A percentile compares a stretch with the other conserved stretches of the same genome.
These are phyloP conservation scores for Euwallacea similis DNA, from an alignment of 1,140 invertebrate species.

Conservation along the genomic window DNA sequence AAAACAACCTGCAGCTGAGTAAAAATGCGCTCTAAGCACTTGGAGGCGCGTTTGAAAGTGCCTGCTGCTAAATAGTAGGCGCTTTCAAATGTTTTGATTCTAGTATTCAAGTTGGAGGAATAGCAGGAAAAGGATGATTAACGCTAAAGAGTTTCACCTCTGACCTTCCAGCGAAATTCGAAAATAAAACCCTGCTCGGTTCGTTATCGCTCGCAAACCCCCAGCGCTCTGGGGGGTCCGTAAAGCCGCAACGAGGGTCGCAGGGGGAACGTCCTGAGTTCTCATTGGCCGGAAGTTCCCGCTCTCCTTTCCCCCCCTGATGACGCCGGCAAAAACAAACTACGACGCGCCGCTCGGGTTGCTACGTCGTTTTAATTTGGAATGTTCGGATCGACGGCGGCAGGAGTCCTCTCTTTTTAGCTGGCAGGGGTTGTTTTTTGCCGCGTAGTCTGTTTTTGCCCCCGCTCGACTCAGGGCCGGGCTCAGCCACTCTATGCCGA, in stretches of 20 bases:
- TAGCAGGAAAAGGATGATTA: too few relatives aligned
- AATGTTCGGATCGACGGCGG: slow-evolving; percentile 43
- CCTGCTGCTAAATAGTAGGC: too few relatives aligned
- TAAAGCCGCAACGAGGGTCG: slow-evolving; percentile 8
- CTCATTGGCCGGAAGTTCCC: slow-evolving; percentile 42
- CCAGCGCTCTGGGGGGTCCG: background rate
- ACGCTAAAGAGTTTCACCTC: background rate
- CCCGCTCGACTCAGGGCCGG: slow-evolving; percentile 3
- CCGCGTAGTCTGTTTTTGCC: slow-evolving; percentile 38
- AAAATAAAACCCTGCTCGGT: background rate
- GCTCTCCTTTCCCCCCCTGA: background rate
- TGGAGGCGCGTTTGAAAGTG: too few relatives aligned
- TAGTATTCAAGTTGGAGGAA: too few relatives aligned
- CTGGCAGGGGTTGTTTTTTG: slow-evolving; percentile 41
- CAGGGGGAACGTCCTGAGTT: slow-evolving; percentile 1
- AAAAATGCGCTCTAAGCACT: too few relatives aligned
- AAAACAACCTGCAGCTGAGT: too few relatives aligned
- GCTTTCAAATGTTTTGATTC: too few relatives aligned
- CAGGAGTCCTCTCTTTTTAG: slow-evolving; percentile 39
- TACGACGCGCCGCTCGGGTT: slow-evolving; percentile 45
- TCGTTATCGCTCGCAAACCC: background rate
- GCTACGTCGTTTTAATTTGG: slow-evolving; percentile 47
- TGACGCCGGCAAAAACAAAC: slow-evolving; percentile 51
- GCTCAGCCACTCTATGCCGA: too few relatives aligned
- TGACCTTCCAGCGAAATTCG: background rate